Base-by-base conservation (phyloP, 1,140 invertebrate species). In the Hestina assimilis region DNA sequence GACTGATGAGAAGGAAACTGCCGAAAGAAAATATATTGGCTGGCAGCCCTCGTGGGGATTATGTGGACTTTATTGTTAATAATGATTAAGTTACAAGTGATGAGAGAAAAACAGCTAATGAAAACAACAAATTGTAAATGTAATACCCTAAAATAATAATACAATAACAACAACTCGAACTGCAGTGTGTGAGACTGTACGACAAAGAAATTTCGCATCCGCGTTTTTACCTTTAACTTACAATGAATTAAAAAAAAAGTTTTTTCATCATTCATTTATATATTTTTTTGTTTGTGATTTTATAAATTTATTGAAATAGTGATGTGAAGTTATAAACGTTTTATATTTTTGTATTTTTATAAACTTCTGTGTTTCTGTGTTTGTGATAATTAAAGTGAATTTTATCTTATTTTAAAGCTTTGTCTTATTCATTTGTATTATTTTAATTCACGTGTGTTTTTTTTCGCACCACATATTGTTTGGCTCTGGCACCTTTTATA, bases 1-100 rank as follows among this genome's bases (percentile, higher is more conserved):
- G 72, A 4, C 58, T 58, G 29, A 42, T 85, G 64, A 71, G 64
- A 29, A 66, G 59, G 35, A 81, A 72, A 54, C 55, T 82, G 23
- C 74, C 76, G 0, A 79, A 76, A 33, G 82, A 87, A 47, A 84
- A 87, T 42, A 77, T 87, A n/a, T 12, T 87, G 28, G 43, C 56
- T 8, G 72, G 69, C 11, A 63, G 60, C 2, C 78, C 75, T 0
- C 33, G 51, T 6, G 79, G 72, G 38, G 84, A 87, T 31, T 87
- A 87, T 31, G 72, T 69, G 0, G 84, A 87, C 40, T 87, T 87
- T 28, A 67, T 87, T 7, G 84, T 87, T 19, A 87, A 87, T 53
- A 87, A 85, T 59, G 84, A 87, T 61, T 71, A 83, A 40, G 38
- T 23, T 8, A 19, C 33, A 1, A n/a, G n/a, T n/a, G n/a, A n/a